Base-by-base conservation (phyloP, 2,797 vertebrate genomes). In the Emydoidea blandingii region DNA sequence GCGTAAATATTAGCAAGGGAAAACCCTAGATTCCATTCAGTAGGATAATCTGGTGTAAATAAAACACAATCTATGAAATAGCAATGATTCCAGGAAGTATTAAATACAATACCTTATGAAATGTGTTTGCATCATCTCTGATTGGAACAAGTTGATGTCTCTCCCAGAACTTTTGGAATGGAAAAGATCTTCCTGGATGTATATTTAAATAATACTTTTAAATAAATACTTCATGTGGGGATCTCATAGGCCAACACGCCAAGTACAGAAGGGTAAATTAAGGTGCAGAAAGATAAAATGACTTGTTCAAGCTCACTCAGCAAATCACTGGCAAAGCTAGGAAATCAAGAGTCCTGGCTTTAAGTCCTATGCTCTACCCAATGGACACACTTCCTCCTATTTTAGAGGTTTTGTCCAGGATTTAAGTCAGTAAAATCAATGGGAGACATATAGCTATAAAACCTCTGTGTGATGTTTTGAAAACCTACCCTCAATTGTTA, bases 91-190 rank as follows among this genome's bases (percentile, higher is more conserved):
- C 86, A 88, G 74, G 91, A 96, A 54, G 80, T 15, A 12, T n/a
- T 44, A 0, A 1, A 1, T 1, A 59, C 3, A 86, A 8, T 23
- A 23, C 9, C 79, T n/a, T 85, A 19, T 1, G 14, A 3, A 83
- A 14, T 2, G 1, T 1, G 53, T 18, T 41, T 57, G 47, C 0
- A 78, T 79, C 25, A 27, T 59, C 57, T 57, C 65, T 0, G 4
- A 25, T 3, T 0, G 3, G 62, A 31, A 1, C 34, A 2, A 8
- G 62, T 12, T 50, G 49, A 6, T 3, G 0, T 15, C 47, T 41
- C 34, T 83, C 34, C 52, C 72, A 49, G 49, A 12, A 4, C 25
- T 57, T 4, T 44, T 44, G 72, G 27, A 76, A 7, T 76, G 41
- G 27, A 76, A 44, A 76, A 76, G 14, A 15, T 47, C 37, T 47